Evolutionary conservation across 2,888 invertebrate genomes (phyloP).

Genomic region (Tribolium freemani): DNA sequence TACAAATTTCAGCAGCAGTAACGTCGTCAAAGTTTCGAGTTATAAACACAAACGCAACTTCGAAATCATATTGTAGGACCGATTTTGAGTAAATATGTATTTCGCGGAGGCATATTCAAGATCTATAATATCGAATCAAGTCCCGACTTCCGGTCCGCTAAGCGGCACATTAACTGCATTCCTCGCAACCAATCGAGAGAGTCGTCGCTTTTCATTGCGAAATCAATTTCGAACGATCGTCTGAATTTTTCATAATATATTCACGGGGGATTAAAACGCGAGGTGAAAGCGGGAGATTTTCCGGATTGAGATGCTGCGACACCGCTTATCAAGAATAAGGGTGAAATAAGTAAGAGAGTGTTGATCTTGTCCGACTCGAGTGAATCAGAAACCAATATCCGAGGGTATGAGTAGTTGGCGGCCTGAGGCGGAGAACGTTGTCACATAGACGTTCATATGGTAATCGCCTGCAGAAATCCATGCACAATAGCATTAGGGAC

Average conservation of each 20-base stretch:
- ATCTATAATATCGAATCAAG: conserved; percentile 41
- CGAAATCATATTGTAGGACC: conserved; percentile 18
- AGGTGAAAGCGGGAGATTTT: conserved; percentile 10
- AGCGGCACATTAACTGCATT: conserved; percentile 36
- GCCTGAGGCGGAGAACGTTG: conserved; percentile 59
- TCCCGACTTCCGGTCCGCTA: conserved; percentile 37
- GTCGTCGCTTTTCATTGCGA: conserved; percentile 18
- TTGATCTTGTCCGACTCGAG: conserved; percentile 67
- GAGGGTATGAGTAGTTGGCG: conserved; percentile 62
- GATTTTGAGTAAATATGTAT: conserved; percentile 30
- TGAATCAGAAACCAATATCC: conserved; percentile 69
- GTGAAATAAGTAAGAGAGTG: conserved; percentile 62
- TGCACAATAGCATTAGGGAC: conserved; percentile 69
- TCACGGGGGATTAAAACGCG: conserved; percentile 5
- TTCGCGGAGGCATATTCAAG: conserved; percentile 31
- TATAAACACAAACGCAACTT: conserved; percentile 37
- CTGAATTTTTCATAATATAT: conserved; percentile 28
- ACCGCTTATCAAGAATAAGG: conserved; percentile 46
- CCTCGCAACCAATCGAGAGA: conserved; percentile 2
- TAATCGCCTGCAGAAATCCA: conserved; percentile 69
- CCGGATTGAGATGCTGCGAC: conserved; percentile 16
- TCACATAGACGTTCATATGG: conserved; percentile 66
- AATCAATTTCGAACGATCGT: conserved; percentile 26
- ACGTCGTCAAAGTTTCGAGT: conserved; percentile 33
- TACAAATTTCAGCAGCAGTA: neutral